Conservation (phyloP, 2,113 vertebrate species). For the Oplegnathus fasciatus region DNA sequence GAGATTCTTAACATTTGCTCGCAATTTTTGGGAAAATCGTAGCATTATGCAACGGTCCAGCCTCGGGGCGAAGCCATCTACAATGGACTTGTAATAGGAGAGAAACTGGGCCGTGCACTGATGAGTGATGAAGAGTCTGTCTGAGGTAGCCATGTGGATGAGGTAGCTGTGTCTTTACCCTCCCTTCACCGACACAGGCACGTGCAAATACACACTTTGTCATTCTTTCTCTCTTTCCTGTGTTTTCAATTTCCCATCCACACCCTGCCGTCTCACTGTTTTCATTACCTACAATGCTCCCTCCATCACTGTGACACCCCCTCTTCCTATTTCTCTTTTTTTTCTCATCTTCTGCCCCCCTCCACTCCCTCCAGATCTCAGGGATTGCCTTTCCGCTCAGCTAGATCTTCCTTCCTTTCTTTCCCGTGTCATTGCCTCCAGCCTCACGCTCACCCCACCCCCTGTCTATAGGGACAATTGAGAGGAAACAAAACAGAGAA, state of each 20-base stretch:
- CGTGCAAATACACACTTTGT: not conserved
- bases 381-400: conserved; percentile 50
- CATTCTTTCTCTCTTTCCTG: conserved; percentile 7
- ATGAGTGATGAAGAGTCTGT: conserved; percentile 42
- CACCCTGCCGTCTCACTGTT: conserved; percentile 19
- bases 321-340: conserved; percentile 12
- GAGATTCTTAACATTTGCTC: conserved; percentile 6
- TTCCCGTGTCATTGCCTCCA: conserved; percentile 46
- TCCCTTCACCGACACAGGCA: not conserved
- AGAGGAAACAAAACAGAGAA: conserved; percentile 55
- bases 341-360: not conserved
- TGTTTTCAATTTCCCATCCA: not conserved
- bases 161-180: conserved; percentile 29
- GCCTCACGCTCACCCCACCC: conserved; percentile 29
- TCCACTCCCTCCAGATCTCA: conserved; percentile 9
- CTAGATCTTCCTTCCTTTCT: conserved; percentile 56
- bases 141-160: conserved; percentile 33
- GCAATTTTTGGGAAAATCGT: conserved; percentile 3
- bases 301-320: conserved; percentile 45
- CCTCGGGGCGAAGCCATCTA: conserved; percentile 45
- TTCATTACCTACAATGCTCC: conserved; percentile 21
- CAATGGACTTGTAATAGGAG: conserved; percentile 34
- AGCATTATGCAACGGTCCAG: conserved; percentile 44
- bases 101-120: conserved; percentile 50
- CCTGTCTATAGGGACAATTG: conserved; percentile 33